Evolutionary conservation across 2,888 invertebrate species (phyloP).

Genomic region (Drosophila hamatofila): DNA sequence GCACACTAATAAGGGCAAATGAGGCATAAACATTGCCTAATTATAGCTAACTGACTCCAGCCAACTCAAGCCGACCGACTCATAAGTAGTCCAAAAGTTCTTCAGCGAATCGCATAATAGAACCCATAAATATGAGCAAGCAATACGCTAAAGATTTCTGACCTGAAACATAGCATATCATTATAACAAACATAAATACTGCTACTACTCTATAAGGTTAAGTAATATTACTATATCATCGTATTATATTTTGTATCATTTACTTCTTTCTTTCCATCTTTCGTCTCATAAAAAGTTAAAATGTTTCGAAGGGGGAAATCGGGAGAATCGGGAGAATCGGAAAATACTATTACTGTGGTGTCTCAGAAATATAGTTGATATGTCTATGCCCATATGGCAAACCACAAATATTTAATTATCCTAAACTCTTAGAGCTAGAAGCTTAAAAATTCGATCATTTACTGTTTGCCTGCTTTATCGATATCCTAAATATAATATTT

Average conservation of each 20-base stretch:
- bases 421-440: no score
- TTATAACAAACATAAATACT: neutral
- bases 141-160: neutral
- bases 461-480: no score
- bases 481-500: no score
- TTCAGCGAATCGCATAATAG: neutral
- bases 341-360: no score
- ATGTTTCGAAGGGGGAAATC: no score
- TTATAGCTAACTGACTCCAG: constrained; percentile 52
- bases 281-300: no score
- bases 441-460: no score
- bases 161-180: neutral
- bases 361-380: no score
- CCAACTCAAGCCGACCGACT: constrained; percentile 14
- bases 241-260: neutral
- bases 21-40: constrained; percentile 78
- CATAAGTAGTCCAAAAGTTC: constrained; percentile 12
- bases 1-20: constrained; percentile 78
- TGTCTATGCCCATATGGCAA: no score
- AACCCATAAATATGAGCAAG: neutral
- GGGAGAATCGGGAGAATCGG: no score
- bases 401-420: no score
- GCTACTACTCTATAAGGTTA: neutral
- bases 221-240: neutral
- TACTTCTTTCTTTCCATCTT: neutral